These are phyloP conservation scores for Dromiciops gliroides DNA, from an alignment of 2,113 vertebrate species.

Conservation along the genomic window DNA sequence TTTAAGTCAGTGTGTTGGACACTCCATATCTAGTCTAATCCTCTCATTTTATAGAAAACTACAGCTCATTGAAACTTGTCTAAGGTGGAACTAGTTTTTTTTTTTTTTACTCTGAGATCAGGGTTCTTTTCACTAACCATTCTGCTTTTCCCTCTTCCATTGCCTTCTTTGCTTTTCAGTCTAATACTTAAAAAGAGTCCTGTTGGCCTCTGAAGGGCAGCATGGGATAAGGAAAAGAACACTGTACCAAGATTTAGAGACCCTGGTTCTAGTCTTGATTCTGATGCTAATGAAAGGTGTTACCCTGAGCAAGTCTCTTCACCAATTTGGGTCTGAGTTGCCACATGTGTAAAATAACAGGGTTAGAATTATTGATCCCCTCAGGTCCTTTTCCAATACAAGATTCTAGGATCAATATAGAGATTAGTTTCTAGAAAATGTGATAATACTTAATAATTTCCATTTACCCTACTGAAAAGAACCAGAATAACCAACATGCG, in stretches of 20 bases:
- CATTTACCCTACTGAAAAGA: conserved; percentile 19
- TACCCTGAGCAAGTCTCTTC: background rate
- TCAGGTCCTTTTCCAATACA: background rate
- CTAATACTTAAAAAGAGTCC: background rate
- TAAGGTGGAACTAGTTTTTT: background rate
- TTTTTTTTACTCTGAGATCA: background rate
- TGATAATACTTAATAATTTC: background rate
- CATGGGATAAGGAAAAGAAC: background rate
- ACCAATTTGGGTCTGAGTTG: background rate
- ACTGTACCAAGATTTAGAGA: background rate
- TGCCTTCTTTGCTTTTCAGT: background rate
- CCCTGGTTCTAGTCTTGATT: background rate
- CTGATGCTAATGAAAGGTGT: background rate
- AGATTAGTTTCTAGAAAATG: background rate
- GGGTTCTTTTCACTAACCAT: background rate
- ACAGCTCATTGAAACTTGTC: background rate
- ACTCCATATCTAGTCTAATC: background rate
- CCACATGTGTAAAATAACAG: background rate
- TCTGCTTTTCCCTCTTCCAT: background rate
- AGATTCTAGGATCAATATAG: background rate
- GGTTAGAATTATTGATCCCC: background rate
- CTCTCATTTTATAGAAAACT: conserved; percentile 14
- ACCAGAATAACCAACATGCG: background rate
- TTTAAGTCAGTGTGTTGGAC: background rate
- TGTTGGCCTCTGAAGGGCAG: background rate